A percentile compares a stretch with the other conserved stretches of the same genome.
These are phyloP conservation scores for Chironomus riparius DNA, from an alignment of 2,888 invertebrate species.

Conservation along the genomic window DNA sequence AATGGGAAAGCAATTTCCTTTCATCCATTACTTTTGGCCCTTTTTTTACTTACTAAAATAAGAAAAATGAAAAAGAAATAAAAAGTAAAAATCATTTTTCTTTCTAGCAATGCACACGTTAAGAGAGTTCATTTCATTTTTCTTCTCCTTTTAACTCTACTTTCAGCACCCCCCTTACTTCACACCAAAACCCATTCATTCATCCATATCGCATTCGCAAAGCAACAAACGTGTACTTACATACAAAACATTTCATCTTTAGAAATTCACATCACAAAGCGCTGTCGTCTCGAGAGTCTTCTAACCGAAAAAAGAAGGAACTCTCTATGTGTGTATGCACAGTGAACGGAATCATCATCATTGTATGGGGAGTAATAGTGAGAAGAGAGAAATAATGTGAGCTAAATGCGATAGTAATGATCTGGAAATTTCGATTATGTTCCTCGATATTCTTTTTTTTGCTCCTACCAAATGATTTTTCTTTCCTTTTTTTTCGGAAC, in stretches of 20 bases:
- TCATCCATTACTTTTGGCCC: neutral
- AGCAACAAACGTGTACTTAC: neutral
- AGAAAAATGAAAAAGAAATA: neutral
- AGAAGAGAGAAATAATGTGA: slow-evolving; percentile 6
- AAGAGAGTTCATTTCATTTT: neutral
- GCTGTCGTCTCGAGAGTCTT: neutral
- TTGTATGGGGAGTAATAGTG: neutral
- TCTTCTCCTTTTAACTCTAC: no score
- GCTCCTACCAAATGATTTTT: neutral
- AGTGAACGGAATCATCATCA: no score
- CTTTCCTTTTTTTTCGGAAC: neutral
- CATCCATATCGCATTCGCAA: no score
- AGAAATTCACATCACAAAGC: slow-evolving; percentile 4
- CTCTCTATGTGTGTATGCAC: neutral
- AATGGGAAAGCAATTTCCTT: slow-evolving; percentile 9
- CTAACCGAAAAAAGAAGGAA: neutral
- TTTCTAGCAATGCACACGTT: neutral
- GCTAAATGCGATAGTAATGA: slow-evolving; percentile 12
- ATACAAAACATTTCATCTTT: neutral
- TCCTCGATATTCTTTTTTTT: neutral
- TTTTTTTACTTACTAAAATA: neutral
- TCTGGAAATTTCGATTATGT: slow-evolving; percentile 10
- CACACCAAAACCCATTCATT: no score
- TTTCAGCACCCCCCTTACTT: no score
- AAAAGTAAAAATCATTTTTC: neutral